Base-by-base conservation (phyloP, 2,888 invertebrate genomes). In the Cosmia pyralina region DNA sequence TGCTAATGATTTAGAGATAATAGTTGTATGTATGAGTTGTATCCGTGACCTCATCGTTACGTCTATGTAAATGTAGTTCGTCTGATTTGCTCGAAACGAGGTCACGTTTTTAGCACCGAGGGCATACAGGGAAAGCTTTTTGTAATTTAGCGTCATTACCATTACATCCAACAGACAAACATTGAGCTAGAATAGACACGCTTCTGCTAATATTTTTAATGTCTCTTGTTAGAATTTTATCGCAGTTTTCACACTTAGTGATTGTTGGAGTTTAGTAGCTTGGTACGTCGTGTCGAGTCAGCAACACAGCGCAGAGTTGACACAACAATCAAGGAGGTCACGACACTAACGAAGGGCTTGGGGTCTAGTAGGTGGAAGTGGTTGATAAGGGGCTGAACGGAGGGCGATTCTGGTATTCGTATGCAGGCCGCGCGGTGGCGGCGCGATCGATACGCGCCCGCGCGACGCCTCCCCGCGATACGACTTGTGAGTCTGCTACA, bases 371-470 rank as follows among this genome's bases (percentile, higher is more conserved):
- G 89, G 90, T 91, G 90, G 91, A 91, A 93, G 93, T 92, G 91
- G 91, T 92, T 92, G 93, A 92, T 94, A 94, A 94, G 94, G 95
- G 94, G 90, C 92, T 92, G 92, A 92, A 89, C 91, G 90, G 91
- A 92, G 93, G 93, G 92, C 92, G 93, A 92, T 93, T 94, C 93
- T 92, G 89, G 94, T 94, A 93, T 95, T 95, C 94, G 96, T 95
- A 96, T 96, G 96, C 96, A 95, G 94, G 94, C 93, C 94, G 93
- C 93, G 92, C 91, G 92, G 91, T 90, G 88, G 91, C 89, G 91
- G 88, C 89, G 90, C 95, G 96, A 95, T 95, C 95, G 94, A 95
- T 95, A 95, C 95, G 95, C 95, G 95, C 95, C 95, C 95, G 95
- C 95, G 94, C 95, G 95, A 91, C 94, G 92, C 91, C 90, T 90